Base-by-base conservation (phyloP, 2,888 invertebrate genomes). In the Aplocera efformata region DNA sequence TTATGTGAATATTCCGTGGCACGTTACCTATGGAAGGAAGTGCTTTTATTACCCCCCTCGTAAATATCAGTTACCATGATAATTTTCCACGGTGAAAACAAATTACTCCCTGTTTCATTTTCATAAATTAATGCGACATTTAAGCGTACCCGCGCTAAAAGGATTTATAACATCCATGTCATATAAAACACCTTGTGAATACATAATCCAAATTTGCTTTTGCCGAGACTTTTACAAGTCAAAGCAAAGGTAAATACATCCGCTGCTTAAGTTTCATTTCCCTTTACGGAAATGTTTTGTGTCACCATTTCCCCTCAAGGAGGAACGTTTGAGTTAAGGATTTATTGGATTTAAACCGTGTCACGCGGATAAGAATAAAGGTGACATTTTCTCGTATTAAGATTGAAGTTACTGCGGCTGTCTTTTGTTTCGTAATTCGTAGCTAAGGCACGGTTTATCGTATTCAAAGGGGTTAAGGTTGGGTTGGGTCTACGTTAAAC, bases 291-390 rank as follows among this genome's bases (percentile, higher is more conserved):
- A 23, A 32, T 32, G n/a, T 10, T 21, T 21, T 10, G 3, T 21
- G 20, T 3, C 21, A 8, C 30, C 30, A 8, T 30, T 21, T 21
- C 7, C 10, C 9, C n/a, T 13, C 9, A 6, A 21, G 3, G 13
- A 17, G 9, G 20, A 17, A 20, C 20, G 29, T 20, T 10, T n/a
- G 10, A 22, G 10, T 11, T 10, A 32, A 32, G 11, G 11, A 23
- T 30, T 21, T 30, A 32, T 23, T 32, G 10, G 23, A 32, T 23
- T 32, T 32, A n/a, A 23, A 23, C 10, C 22, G 11, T 11, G 31
- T 20, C 20, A 5, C 5, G 5, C 10, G 7, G 30, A 10, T 9
- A 30, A 8, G 7, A 30, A 30, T 21, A 22, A 23, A 22, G 31
- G 31, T 23, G 21, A 30, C 30, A 31, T 11, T 32, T 23, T 32